Evolutionary conservation across 2,797 vertebrate genomes (phyloP).

Genomic region (Chaunax sp.): DNA sequence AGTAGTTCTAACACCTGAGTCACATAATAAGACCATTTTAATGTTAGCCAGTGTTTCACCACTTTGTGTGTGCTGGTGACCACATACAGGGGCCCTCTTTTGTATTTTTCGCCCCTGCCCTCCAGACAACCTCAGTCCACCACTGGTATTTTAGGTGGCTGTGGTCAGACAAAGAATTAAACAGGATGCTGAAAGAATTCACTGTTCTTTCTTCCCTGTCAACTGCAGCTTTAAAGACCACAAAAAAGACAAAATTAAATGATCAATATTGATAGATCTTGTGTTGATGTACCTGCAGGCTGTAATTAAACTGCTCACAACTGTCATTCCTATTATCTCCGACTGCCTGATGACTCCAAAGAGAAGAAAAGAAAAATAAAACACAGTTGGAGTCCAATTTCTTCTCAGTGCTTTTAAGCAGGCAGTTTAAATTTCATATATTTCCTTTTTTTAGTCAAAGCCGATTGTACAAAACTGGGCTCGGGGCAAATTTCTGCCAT

Average conservation of each 20-base stretch:
- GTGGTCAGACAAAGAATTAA: not conserved
- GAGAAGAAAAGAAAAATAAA: not conserved
- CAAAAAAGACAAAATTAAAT: not conserved
- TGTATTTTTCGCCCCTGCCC: no score
- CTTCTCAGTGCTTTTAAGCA: constrained; percentile 10
- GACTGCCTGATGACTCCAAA: constrained; percentile 25
- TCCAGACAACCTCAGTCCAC: no score
- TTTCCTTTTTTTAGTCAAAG: constrained; percentile 25
- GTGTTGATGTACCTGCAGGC: constrained; percentile 7
- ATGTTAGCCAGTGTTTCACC: no score
- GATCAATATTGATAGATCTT: not conserved
- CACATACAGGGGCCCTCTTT: no score
- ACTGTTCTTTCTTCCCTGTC: not conserved
- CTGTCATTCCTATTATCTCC: constrained; percentile 24
- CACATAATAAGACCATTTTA: no score
- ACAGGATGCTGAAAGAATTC: not conserved
- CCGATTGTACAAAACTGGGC: constrained; percentile 29
- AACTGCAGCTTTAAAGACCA: not conserved
- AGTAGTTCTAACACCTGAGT: no score
- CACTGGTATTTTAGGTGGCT: not conserved
- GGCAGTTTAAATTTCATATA: constrained; percentile 29
- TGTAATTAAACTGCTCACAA: not conserved
- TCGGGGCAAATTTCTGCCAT: constrained; percentile 22
- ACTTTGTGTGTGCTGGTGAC: no score
- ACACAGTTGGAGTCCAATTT: not conserved